A percentile compares a stretch with the other conserved stretches of the same genome.
Conservation (phyloP, 2,113 vertebrate species). For the Dryoscopus gambensis region DNA sequence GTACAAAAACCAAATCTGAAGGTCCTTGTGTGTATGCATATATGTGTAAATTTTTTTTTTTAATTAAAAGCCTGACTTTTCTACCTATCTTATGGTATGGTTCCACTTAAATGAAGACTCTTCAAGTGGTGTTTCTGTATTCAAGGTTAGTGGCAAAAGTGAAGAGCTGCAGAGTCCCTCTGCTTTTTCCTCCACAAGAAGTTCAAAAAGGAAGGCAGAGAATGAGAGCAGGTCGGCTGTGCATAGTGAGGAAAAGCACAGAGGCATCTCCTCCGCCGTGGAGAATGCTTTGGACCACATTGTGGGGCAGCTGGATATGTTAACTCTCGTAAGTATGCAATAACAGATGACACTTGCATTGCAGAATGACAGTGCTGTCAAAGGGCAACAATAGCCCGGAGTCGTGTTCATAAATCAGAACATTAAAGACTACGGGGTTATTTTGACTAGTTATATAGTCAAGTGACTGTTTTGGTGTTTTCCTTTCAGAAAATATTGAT, state of each 20-base stretch:
- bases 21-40: neutral
- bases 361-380: neutral
- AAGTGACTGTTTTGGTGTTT: neutral
- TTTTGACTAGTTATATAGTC: neutral
- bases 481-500: neutral
- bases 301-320: slow-evolving; percentile 85
- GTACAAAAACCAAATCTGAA: slow-evolving; percentile 66
- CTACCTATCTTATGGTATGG: neutral
- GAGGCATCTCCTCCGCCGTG: slow-evolving; percentile 61
- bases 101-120: neutral
- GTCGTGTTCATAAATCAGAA: neutral
- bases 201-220: slow-evolving; percentile 49
- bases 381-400: neutral
- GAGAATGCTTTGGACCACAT: slow-evolving; percentile 79
- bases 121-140: slow-evolving; percentile 7
- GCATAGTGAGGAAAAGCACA: slow-evolving; percentile 44
- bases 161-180: slow-evolving; percentile 5
- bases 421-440: neutral
- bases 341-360: neutral
- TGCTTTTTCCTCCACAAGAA: neutral
- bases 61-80: neutral
- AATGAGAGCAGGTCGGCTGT: neutral
- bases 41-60: neutral
- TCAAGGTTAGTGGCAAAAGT: neutral
- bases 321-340: slow-evolving; percentile 82